Conservation (phyloP, 2,888 invertebrate genomes). For the Trichogramma dendrolimi region DNA sequence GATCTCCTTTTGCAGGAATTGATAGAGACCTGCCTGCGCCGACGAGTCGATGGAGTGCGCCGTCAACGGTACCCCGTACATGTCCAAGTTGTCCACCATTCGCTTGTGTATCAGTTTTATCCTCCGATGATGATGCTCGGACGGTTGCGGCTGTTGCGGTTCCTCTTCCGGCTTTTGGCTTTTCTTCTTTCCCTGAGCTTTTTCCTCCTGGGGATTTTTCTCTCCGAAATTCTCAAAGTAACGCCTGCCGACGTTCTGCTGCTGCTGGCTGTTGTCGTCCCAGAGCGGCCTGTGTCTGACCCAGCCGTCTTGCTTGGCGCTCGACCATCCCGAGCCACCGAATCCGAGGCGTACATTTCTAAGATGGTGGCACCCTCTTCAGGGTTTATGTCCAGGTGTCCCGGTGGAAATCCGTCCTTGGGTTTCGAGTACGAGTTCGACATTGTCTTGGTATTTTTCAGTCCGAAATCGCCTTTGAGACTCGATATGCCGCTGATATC, state of each 20-base stretch:
- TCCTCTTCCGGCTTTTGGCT: too few relatives aligned
- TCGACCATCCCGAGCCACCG: slow-evolving; percentile 18
- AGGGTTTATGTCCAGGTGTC: slow-evolving; percentile 16
- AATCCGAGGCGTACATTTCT: slow-evolving; percentile 20
- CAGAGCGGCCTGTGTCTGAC: slow-evolving; percentile 24
- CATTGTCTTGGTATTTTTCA: slow-evolving; percentile 25
- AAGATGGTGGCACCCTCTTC: slow-evolving; percentile 23
- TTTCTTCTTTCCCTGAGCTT: slow-evolving; percentile 60
- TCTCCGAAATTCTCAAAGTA: slow-evolving; percentile 15
- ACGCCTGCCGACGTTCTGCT: background rate
- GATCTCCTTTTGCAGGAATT: background rate
- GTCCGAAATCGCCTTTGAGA: slow-evolving; percentile 22
- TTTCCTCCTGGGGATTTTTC: slow-evolving; percentile 13
- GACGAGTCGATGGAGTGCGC: slow-evolving; percentile 18
- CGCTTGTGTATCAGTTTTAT: too few relatives aligned
- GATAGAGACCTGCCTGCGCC: slow-evolving; percentile 23
- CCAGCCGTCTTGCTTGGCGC: slow-evolving; percentile 22
- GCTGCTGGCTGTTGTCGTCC: slow-evolving; percentile 15
- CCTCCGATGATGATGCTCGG: too few relatives aligned
- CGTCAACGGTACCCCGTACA: slow-evolving; percentile 25
- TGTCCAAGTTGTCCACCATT: background rate
- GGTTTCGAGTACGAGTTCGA: slow-evolving; percentile 22
- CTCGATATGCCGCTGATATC: slow-evolving; percentile 14
- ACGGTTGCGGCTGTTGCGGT: too few relatives aligned
- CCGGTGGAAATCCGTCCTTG: slow-evolving; percentile 6